Evolutionary conservation across 2,888 invertebrate species (phyloP), one percentile per base, ranked within the genome.

Genomic region (Conus canariensis): DNA sequence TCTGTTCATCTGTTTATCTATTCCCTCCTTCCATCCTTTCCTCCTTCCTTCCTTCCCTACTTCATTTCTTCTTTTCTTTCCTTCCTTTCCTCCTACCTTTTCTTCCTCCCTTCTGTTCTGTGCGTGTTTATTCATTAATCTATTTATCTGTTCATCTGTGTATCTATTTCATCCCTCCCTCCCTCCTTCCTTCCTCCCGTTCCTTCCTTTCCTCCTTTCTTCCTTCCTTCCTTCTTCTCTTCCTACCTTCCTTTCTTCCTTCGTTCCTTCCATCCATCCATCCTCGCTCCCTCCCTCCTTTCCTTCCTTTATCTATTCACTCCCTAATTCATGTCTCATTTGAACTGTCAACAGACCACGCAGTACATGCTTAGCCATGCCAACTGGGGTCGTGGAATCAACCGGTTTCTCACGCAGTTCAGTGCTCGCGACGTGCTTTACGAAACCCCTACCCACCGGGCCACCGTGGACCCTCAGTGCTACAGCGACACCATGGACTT

Each of bases 401-500:
- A 77, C 56, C 67, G 88, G 45, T 70, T 88, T 25, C 12, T 88
- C n/a, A 22, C 70, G 58, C 77, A 74, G 22, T 77, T 77, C 77
- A 88, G 77, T 14, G 74, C 88, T 6, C 56, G 88, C 4, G 88
- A 74, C 59, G 30, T 88, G 45, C 58, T 88, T 58, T 12, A 19
- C 22, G 77, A 88, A 9, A 19, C 58, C n/a, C 16, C 22, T 19
- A 12, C 56, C 56, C 67, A 25, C 59, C 10, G 25, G 59, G 45
- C 58, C 88, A 58, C 88, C 10, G 77, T 88, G 22, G 25, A 22
- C 77, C 88, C 88, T 1, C 59, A 77, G 77, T 88, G 88, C 77
- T 88, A 77, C 74, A 88, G 77, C 59, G 88, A 88, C 88, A 88
- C 88, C 77, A 88, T 88, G 88, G 88, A 88, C 77, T 88, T 88